phyloP scores from a whole-genome alignment of 2,113 vertebrate genomes.

The Rafetus swinhoei region DNA sequence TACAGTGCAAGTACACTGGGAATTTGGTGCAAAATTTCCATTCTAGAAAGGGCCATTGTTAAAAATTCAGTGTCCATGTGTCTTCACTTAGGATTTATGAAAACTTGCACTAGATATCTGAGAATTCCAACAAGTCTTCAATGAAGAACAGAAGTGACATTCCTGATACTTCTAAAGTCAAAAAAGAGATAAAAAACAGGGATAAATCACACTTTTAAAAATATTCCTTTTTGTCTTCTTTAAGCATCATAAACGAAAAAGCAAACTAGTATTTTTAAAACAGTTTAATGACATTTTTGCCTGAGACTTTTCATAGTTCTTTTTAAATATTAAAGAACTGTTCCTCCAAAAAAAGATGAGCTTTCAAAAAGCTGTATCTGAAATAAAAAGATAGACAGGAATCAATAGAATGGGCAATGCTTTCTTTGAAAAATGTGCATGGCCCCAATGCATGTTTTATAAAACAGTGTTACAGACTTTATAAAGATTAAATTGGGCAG shows the following conservation, averaged over 20 bases:
- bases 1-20: not conserved
- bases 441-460: conserved; percentile 17
- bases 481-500: conserved; percentile 55
- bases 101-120: not conserved
- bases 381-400: not conserved
- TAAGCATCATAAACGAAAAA: not conserved
- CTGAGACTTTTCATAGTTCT: not conserved
- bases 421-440: conserved; percentile 42
- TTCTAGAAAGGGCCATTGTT: not conserved
- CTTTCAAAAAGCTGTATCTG: not conserved
- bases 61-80: not conserved
- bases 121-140: not conserved
- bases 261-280: not conserved
- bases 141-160: not conserved
- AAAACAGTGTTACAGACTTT: conserved; percentile 60
- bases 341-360: not conserved
- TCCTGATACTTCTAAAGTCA: not conserved
- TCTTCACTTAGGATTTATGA: not conserved
- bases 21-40: not conserved
- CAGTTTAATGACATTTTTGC: not conserved
- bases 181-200: not conserved
- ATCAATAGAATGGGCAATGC: not conserved
- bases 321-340: not conserved
- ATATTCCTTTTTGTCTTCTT: not conserved
- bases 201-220: not conserved